Evolutionary conservation across 2,113 vertebrate genomes (phyloP).

Genomic region (Danionella cerebrum): DNA sequence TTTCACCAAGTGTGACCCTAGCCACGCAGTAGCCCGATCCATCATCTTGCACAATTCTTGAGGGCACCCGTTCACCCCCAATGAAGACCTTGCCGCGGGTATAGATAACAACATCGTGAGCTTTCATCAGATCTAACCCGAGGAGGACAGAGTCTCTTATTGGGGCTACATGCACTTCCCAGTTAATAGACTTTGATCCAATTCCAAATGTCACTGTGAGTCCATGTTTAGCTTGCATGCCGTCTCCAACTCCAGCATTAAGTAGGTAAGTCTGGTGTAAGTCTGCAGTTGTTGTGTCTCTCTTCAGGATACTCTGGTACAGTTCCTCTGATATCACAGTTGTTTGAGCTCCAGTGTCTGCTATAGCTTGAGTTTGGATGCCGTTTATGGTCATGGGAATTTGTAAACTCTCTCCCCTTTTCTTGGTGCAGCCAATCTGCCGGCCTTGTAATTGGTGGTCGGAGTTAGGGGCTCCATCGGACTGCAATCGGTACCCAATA

Average conservation of each 20-base stretch:
- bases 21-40: conserved; percentile 4
- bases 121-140: conserved; percentile 16
- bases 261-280: background rate
- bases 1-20: background rate
- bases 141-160: conserved; percentile 27
- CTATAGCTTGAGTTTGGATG: background rate
- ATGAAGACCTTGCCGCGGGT: conserved; percentile 16
- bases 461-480: too few relatives aligned
- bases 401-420: background rate
- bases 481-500: too few relatives aligned
- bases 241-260: conserved; percentile 14
- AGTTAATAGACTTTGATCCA: background rate
- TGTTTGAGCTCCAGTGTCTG: conserved; percentile 17
- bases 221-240: background rate
- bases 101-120: background rate
- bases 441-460: too few relatives aligned
- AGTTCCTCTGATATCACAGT: background rate
- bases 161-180: conserved; percentile 5
- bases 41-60: background rate
- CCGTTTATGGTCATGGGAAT: background rate
- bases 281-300: too few relatives aligned
- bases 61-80: background rate
- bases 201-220: conserved; percentile 5
- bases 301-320: background rate
- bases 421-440: background rate